Percentiles rank a stretch among this genome's conserved stretches.
Conservation (phyloP, 2,113 vertebrate genomes). For the Megalops atlanticus region DNA sequence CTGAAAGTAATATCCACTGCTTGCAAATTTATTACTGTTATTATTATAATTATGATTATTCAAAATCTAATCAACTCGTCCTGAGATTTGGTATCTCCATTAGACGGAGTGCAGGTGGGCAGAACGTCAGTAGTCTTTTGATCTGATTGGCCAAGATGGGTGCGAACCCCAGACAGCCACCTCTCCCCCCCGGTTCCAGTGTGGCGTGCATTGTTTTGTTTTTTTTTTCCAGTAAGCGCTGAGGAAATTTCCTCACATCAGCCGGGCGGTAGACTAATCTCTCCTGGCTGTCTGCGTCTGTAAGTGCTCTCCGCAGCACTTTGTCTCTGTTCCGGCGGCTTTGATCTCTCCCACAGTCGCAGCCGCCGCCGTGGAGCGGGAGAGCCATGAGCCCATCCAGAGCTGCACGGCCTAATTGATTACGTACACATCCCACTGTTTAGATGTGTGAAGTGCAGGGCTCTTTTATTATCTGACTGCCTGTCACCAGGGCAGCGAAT, state of each 20-base stretch:
- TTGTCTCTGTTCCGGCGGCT: slow-evolving; percentile 17
- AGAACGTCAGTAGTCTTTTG: background rate
- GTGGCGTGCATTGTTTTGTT: background rate
- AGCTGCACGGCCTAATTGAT: slow-evolving; percentile 64
- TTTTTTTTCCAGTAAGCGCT: slow-evolving; percentile 19
- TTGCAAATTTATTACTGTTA: too few relatives aligned
- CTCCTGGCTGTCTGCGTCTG: slow-evolving; percentile 2
- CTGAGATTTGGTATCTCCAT: background rate
- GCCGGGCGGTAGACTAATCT: slow-evolving; percentile 6
- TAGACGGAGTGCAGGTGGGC: background rate
- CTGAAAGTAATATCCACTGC: too few relatives aligned
- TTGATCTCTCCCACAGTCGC: slow-evolving; percentile 17
- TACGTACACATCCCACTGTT: slow-evolving; percentile 66
- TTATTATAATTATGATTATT: too few relatives aligned
- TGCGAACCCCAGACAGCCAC: background rate
- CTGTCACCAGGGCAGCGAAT: slow-evolving; percentile 60
- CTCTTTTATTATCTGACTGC: slow-evolving; percentile 75
- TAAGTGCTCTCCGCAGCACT: slow-evolving; percentile 30
- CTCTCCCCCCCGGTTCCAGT: background rate
- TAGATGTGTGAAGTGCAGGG: slow-evolving; percentile 70
- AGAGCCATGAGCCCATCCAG: slow-evolving; percentile 51
- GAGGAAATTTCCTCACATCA: slow-evolving; percentile 7
- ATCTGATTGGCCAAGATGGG: background rate
- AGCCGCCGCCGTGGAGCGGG: background rate
- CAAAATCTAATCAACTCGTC: too few relatives aligned